A percentile compares a stretch with the other conserved stretches of the same genome.
Evolutionary conservation across 2,888 invertebrate species (phyloP).

Genomic region (Muschampia staudingeri): DNA sequence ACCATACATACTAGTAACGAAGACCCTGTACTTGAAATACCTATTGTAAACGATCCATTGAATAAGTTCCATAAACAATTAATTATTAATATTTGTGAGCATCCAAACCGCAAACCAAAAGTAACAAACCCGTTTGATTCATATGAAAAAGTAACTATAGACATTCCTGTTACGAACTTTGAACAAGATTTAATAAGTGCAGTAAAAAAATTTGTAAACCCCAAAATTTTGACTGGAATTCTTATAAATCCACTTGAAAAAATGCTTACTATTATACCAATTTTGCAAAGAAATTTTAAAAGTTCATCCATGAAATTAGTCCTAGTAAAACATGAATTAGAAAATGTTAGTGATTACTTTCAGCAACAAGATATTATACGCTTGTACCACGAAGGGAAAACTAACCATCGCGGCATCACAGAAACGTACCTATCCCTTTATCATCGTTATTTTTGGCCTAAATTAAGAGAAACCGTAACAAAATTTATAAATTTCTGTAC

Average conservation of each 20-base stretch:
- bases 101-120: not conserved
- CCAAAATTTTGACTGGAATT: conserved; percentile 10
- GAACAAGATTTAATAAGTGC: not conserved
- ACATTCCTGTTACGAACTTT: not conserved
- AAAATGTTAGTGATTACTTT: conserved; percentile 34
- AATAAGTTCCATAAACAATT: not conserved
- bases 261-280: conserved; percentile 50
- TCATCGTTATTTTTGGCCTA: conserved; percentile 24
- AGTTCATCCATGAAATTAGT: conserved; percentile 63
- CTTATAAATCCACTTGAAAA: conserved; percentile 26
- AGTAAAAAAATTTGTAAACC: conserved; percentile 28
- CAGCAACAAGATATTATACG: conserved; percentile 60
- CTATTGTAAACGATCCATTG: not conserved
- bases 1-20: conserved; percentile 42
- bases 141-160: not conserved
- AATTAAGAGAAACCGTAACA: conserved; percentile 18
- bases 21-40: not conserved
- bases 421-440: conserved; percentile 58
- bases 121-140: not conserved
- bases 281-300: conserved; percentile 60
- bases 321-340: conserved; percentile 58
- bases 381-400: conserved; percentile 67
- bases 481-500: conserved; percentile 39
- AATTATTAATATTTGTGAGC: conserved; percentile 1
- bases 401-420: conserved; percentile 65